These are phyloP conservation scores for Andricus quercusramuli DNA, from an alignment of 2,888 invertebrate genomes.

Conservation along the genomic window DNA sequence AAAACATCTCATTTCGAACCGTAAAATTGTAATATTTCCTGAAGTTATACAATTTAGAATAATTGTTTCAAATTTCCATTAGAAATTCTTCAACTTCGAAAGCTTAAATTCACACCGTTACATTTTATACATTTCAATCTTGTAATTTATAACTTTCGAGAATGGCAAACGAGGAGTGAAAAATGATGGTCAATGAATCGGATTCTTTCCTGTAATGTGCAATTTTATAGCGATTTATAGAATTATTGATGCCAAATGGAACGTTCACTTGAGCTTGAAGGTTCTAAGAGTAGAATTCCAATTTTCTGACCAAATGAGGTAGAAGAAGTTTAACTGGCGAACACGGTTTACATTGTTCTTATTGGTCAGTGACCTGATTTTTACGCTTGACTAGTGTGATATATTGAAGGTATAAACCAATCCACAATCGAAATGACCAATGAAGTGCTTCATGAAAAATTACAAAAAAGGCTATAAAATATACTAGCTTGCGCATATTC, in stretches of 20 bases:
- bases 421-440: slow-evolving; percentile 22
- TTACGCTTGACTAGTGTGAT: slow-evolving; percentile 16
- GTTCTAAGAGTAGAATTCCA: slow-evolving; percentile 15
- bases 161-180: neutral
- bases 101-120: too few species aligned
- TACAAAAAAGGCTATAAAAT: too few species aligned
- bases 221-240: slow-evolving; percentile 13
- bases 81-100: too few species aligned
- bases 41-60: too few species aligned
- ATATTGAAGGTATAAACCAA: neutral
- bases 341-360: slow-evolving; percentile 31
- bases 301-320: slow-evolving; percentile 26
- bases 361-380: slow-evolving; percentile 33
- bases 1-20: too few species aligned
- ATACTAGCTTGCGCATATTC: neutral
- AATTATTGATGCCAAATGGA: neutral
- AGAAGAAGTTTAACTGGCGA: slow-evolving; percentile 26
- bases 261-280: slow-evolving; percentile 12
- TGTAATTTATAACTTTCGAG: neutral
- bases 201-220: neutral
- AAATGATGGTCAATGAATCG: slow-evolving; percentile 1
- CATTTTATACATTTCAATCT: too few species aligned
- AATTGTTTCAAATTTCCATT: too few species aligned
- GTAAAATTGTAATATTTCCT: too few species aligned
- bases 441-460: too few species aligned